Percentiles rank a stretch among this genome's conserved stretches.
Evolutionary conservation across 2,797 vertebrate species (phyloP).

Genomic region (Jordanella pulchra): DNA sequence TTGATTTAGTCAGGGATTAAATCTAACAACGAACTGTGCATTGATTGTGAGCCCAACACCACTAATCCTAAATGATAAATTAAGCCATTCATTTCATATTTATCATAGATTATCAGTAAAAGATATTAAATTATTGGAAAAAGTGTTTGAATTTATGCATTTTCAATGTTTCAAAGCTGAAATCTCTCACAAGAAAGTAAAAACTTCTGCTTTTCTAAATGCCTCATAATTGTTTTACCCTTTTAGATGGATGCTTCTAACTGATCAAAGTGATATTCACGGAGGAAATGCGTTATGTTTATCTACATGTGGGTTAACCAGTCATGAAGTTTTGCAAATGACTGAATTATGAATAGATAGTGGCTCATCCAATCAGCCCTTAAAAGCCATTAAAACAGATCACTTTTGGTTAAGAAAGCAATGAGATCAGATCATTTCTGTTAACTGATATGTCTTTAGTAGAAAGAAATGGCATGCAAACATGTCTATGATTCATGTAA

Average conservation of each 20-base stretch:
- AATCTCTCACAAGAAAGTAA: background rate
- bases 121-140: background rate
- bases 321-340: conserved; percentile 17
- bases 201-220: background rate
- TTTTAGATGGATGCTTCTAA: background rate
- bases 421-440: background rate
- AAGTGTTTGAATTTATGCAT: no score
- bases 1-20: background rate
- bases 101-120: background rate
- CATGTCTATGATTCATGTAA: conserved; percentile 13
- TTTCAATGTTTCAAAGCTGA: no score
- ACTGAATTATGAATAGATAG: background rate
- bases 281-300: background rate
- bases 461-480: conserved; percentile 17
- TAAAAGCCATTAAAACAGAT: background rate
- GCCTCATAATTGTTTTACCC: background rate
- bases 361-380: background rate
- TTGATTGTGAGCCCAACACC: background rate
- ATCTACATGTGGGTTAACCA: conserved; percentile 12
- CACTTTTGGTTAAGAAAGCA: conserved; percentile 6
- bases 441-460: conserved; percentile 14
- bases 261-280: background rate
- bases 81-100: background rate
- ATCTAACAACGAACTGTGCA: background rate
- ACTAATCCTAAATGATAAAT: background rate